Evolutionary conservation across 2,797 vertebrate genomes (phyloP), one percentile per base, ranked within the genome.

Genomic region (Phalanger gymnotis): DNA sequence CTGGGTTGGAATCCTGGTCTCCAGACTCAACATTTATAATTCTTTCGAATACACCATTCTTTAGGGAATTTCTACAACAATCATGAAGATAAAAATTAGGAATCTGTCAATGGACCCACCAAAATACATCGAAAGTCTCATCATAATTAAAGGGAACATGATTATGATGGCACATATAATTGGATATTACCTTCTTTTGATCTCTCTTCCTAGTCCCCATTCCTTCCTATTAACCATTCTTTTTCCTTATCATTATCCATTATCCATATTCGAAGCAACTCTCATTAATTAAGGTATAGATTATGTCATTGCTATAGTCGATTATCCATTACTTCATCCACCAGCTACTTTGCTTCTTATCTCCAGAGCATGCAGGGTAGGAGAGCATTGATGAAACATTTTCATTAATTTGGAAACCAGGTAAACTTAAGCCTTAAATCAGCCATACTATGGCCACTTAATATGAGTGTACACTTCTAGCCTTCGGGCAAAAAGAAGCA

Each of bases 381-480:
- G 22, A 92, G 93, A 94, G 93, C 30, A 93, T 25, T n/a, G 13
- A 92, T 53, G 13, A 93, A 96, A 90, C 91, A 92, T 52, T 96
- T 57, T 96, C 90, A 96, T 95, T 94, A 53, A 93, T 19, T n/a
- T 27, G 54, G 90, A 52, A 94, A 96, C 91, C 1, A 40, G 27
- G 56, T 1, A 87, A 34, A 5, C 5, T 93, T 93, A 96, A 53
- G 55, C 92, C 54, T 94, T 95, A 27, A 95, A 30, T 34, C 58
- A 95, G 34, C 94, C 92, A 55, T 73, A 58, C 25, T 53, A 57
- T 22, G 89, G 10, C 30, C 53, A 53, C 94, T 58, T 93, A 95
- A 91, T 58, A 51, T 6, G 61, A 31, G 34, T 27, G 90, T 14
- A 87, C 22, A 89, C 11, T 53, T 1, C 89, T 92, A 40, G 28